These are phyloP conservation scores for Poeciliopsis presidionis DNA, from an alignment of 2,797 vertebrate species.

Conservation along the genomic window DNA sequence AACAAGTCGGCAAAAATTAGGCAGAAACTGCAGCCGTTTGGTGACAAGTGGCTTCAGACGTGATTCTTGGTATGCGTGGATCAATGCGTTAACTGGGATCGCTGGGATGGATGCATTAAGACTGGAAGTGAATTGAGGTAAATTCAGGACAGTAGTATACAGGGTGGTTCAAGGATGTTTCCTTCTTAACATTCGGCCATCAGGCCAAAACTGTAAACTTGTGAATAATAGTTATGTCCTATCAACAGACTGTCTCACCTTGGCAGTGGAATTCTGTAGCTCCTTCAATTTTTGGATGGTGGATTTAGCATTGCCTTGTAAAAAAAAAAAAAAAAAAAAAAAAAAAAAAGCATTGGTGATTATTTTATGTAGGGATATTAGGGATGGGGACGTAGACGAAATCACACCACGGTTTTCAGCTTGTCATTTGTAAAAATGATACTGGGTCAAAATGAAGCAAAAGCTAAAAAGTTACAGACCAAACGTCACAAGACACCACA, in stretches of 20 bases:
- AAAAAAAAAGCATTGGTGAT: neutral
- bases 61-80: neutral
- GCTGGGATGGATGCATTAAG: neutral
- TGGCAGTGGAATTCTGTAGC: neutral
- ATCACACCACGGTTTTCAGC: neutral
- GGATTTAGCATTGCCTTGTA: neutral
- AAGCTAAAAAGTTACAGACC: neutral
- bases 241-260: neutral
- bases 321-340: neutral
- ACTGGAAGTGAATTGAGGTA: neutral
- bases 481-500: neutral
- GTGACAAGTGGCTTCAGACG: neutral
- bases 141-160: neutral
- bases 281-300: neutral
- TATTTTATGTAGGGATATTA: neutral
- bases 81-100: neutral
- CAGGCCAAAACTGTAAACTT: neutral
- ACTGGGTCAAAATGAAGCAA: neutral
- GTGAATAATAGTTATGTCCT: neutral
- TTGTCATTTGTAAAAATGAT: neutral
- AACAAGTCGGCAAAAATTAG: neutral
- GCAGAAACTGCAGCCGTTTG: neutral
- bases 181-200: neutral
- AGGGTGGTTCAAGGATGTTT: neutral
- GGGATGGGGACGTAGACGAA: neutral